Evolutionary conservation across 2,113 vertebrate genomes (phyloP).

Genomic region (Cettia cetti): DNA sequence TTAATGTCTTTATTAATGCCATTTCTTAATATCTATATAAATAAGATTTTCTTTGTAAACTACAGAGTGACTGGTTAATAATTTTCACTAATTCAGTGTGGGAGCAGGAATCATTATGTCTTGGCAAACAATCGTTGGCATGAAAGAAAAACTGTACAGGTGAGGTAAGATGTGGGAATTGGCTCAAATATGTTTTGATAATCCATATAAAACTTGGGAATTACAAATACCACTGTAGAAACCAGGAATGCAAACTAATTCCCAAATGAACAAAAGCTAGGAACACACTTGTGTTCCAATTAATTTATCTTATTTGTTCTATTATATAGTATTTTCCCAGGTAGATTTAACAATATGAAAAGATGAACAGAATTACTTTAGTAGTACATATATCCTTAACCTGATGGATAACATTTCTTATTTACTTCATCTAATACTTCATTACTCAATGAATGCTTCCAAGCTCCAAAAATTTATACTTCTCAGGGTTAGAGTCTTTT

Average conservation of each 20-base stretch:
- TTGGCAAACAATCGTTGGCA: not conserved
- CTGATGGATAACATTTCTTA: not conserved
- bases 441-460: not conserved
- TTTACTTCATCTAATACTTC: conserved; percentile 1
- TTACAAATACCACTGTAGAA: not conserved
- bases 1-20: not conserved
- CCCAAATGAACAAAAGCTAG: not conserved
- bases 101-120: not conserved
- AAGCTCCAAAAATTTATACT: not conserved
- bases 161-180: not conserved
- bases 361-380: not conserved
- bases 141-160: not conserved
- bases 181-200: not conserved
- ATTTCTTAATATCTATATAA: not conserved
- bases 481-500: not conserved
- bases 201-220: not conserved
- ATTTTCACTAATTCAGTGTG: not conserved
- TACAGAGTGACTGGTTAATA: not conserved
- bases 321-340: not conserved
- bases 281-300: not conserved
- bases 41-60: not conserved
- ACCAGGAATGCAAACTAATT: not conserved
- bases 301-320: not conserved
- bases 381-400: not conserved
- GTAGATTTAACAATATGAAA: not conserved